These are phyloP conservation scores for Hyalella azteca DNA, from an alignment of 2,888 invertebrate genomes.

Conservation along the genomic window DNA sequence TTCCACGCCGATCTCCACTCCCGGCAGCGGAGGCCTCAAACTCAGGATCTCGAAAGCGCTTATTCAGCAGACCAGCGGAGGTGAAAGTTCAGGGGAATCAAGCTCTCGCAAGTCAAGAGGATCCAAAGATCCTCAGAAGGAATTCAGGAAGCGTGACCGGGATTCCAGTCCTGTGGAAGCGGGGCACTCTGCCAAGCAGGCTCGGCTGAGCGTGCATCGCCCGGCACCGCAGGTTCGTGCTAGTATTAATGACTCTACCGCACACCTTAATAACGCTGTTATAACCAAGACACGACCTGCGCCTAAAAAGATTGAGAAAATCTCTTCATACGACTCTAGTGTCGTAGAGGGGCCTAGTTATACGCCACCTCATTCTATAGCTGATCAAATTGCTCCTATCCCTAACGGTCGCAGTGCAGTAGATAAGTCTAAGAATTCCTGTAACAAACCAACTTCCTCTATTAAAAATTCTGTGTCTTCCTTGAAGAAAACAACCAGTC, in stretches of 20 bases:
- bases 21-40: constrained; percentile 46
- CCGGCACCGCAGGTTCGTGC: constrained; percentile 56
- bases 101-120: constrained; percentile 48
- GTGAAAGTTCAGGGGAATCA: constrained; percentile 47
- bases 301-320: neutral
- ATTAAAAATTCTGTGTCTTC: neutral
- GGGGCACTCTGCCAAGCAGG: constrained; percentile 45
- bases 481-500: neutral
- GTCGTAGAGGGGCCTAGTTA: neutral
- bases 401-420: neutral
- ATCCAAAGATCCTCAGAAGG: constrained; percentile 53
- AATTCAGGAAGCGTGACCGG: constrained; percentile 53
- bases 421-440: neutral
- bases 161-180: constrained; percentile 51
- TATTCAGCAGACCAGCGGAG: constrained; percentile 46
- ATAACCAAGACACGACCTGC: neutral
- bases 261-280: neutral
- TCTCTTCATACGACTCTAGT: neutral
- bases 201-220: constrained; percentile 44
- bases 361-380: neutral
- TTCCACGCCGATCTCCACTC: neutral
- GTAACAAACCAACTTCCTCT: neutral
- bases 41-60: constrained; percentile 50
- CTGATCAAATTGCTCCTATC: neutral
- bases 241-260: neutral